phyloP scores from a whole-genome alignment of 2,797 vertebrate species.

The Galaxias olidus region DNA sequence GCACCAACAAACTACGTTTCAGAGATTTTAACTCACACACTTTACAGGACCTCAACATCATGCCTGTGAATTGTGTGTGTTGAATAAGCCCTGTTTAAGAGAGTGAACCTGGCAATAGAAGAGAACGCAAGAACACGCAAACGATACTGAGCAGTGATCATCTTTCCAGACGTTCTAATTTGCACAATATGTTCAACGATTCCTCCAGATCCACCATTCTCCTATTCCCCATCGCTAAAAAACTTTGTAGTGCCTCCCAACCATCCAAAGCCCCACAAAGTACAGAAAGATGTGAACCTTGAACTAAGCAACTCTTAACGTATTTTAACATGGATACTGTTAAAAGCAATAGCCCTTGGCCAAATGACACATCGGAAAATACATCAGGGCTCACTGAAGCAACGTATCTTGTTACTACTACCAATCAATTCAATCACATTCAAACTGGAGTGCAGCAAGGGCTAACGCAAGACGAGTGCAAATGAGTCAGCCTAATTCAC shows the following conservation, averaged over 20 bases:
- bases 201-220: conserved; percentile 8
- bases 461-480: neutral
- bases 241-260: neutral
- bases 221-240: conserved; percentile 7
- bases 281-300: neutral
- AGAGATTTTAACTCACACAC: too few relatives aligned
- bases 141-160: conserved; percentile 8
- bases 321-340: too few relatives aligned
- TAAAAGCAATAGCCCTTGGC: too few relatives aligned
- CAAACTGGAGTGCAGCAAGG: neutral
- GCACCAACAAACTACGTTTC: too few relatives aligned
- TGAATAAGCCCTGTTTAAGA: neutral
- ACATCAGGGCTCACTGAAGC: too few relatives aligned
- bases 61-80: neutral
- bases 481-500: conserved; percentile 19
- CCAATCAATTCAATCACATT: neutral
- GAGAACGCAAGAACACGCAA: conserved; percentile 19
- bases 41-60: neutral
- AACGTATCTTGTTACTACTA: neutral
- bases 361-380: too few relatives aligned
- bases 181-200: conserved; percentile 14
- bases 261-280: neutral
- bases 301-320: too few relatives aligned
- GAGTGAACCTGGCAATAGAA: neutral
- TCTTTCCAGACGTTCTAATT: conserved; percentile 27